Evolutionary conservation across 2,888 invertebrate genomes (phyloP).

Genomic region (Odiellus spinosus): DNA sequence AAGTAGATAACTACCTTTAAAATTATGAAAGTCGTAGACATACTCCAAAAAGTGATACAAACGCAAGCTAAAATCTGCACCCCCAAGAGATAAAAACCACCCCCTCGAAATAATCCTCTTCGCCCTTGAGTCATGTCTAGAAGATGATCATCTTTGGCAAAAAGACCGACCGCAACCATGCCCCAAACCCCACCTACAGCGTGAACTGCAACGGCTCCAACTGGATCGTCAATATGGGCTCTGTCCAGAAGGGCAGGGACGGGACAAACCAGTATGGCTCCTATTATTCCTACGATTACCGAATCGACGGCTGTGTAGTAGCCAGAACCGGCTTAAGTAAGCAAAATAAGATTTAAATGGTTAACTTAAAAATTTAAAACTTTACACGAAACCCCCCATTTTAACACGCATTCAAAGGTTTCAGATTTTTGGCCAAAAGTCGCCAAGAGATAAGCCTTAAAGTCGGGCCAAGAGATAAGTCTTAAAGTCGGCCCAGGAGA

Average conservation of each 20-base stretch:
- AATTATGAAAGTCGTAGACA: conserved; percentile 40
- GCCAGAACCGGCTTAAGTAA: conserved; percentile 24
- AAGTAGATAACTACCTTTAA: conserved; percentile 9
- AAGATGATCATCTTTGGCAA: conserved; percentile 46
- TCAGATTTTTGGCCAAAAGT: too few relatives aligned
- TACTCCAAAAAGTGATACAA: conserved; percentile 57
- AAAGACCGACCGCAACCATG: conserved; percentile 69
- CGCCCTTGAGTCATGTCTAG: conserved; percentile 26
- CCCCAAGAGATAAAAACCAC: conserved; percentile 72
- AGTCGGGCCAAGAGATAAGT: too few relatives aligned
- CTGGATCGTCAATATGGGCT: conserved; percentile 71
- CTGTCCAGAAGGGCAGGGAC: conserved; percentile 59
- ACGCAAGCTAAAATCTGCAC: conserved; percentile 57
- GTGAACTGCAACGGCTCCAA: conserved; percentile 77
- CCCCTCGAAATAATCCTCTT: conserved; percentile 41
- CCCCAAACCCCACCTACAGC: conserved; percentile 47
- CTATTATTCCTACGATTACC: conserved; percentile 59
- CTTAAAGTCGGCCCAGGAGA: too few relatives aligned
- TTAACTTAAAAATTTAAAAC: too few relatives aligned
- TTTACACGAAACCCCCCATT: too few relatives aligned
- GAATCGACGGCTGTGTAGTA: conserved; percentile 75
- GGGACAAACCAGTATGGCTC: conserved; percentile 52
- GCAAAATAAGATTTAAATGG: too few relatives aligned
- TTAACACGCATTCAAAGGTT: too few relatives aligned
- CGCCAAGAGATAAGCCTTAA: background rate